Conservation (phyloP, 2,113 vertebrate genomes). For the Amphilophus citrinellus region DNA sequence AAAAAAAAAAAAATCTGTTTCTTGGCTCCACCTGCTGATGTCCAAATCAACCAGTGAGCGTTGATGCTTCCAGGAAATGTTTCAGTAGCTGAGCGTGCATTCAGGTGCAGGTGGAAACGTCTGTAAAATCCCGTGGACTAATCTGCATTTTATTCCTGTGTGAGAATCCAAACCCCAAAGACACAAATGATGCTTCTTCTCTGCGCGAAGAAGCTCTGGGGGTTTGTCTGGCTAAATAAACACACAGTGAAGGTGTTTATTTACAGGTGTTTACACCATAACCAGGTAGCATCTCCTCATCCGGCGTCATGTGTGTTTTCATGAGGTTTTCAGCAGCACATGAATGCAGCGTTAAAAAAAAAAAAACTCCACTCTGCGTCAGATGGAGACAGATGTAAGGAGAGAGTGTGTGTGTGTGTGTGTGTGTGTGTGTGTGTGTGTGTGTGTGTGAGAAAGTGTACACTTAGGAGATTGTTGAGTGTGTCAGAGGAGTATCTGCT, state of each 20-base stretch:
- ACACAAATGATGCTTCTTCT: not conserved
- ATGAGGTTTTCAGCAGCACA: constrained; percentile 9
- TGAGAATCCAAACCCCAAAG: not conserved
- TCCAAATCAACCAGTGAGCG: not conserved
- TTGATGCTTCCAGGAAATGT: constrained; percentile 14
- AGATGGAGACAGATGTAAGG: not conserved
- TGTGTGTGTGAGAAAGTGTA: not conserved
- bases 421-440: not conserved
- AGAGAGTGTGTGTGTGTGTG: not conserved
- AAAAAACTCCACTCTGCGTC: constrained; percentile 35
- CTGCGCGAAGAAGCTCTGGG: not conserved
- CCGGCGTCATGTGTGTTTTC: not conserved
- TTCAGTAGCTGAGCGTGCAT: not conserved
- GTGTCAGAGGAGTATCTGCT: not conserved
- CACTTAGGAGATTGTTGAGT: not conserved
- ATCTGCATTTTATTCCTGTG: constrained; percentile 1
- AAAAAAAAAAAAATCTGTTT: not conserved
- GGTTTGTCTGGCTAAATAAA: constrained; percentile 21
- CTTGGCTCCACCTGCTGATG: not conserved
- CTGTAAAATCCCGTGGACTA: not conserved
- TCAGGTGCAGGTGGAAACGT: constrained; percentile 1
- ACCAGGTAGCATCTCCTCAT: constrained; percentile 9
- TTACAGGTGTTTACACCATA: constrained; percentile 4
- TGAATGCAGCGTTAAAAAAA: not conserved
- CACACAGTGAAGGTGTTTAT: constrained; percentile 7